phyloP scores from a whole-genome alignment of 2,797 vertebrate genomes.

The Scyliorhinus canicula region DNA sequence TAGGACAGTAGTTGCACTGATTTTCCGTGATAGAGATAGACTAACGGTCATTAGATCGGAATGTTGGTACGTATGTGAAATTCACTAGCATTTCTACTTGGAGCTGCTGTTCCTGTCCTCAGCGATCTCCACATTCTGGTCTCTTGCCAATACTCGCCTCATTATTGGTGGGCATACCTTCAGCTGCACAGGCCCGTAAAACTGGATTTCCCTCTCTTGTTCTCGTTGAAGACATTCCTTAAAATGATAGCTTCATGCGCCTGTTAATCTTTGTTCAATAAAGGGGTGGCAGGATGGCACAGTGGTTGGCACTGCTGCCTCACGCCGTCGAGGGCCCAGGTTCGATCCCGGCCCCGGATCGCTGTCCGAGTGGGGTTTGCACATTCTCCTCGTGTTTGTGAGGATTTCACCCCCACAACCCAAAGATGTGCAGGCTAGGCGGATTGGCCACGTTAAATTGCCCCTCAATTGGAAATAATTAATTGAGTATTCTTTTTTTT shows the following conservation, averaged over 20 bases:
- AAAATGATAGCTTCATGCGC: not conserved
- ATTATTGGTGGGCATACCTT: not conserved
- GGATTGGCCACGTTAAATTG: no score
- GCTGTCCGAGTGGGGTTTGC: no score
- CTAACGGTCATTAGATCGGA: not conserved
- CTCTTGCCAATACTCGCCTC: not conserved
- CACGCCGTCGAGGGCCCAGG: no score
- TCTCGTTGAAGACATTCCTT: not conserved
- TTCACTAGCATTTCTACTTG: not conserved
- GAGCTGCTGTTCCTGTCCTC: not conserved
- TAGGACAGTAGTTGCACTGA: not conserved
- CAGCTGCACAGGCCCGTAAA: not conserved
- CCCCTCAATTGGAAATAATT: no score
- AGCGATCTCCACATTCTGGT: not conserved
- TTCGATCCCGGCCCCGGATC: no score
- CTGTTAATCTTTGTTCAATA: no score
- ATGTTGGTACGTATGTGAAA: not conserved
- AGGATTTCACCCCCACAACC: no score
- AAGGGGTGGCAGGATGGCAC: no score
- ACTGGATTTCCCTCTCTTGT: not conserved
- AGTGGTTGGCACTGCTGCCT: no score
- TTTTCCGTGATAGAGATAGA: not conserved
- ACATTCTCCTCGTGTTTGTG: no score
- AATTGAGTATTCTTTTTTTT: no score
- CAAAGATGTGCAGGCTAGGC: no score